Evolutionary conservation across 1,140 invertebrate genomes (phyloP), one percentile per base, ranked within the genome.

Genomic region (Drosophila miranda): DNA sequence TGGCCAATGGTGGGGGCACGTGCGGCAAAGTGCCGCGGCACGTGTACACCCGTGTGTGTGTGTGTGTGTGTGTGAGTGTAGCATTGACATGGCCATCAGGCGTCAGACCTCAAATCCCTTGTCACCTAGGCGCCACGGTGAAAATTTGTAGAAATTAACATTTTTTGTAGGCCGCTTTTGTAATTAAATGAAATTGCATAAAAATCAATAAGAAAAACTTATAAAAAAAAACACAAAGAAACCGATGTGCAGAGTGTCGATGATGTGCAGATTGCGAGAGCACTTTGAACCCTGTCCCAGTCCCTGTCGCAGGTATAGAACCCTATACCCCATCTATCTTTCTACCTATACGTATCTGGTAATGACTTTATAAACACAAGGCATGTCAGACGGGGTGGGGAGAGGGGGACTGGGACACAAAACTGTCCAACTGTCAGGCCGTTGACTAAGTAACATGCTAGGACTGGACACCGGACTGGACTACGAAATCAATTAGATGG

Each of bases 111-210:
- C 56, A 51, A 73, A 56, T 56, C 66, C 64, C 64, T 68, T 59
- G 72, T 60, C 72, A 67, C 73, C 43, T 30, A 74, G 77, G 70
- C 75, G 78, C 75, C 75, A 53, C 52, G 75, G 80, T 89, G 86
- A 89, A 89, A 89, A 89, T 89, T 89, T 89, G 86, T 83, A 89
- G 75, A 89, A 86, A 89, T 89, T 89, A 89, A 86, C 78, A 64
- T 87, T 82, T 86, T 82, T 74, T 64, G 62, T 64, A 60, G 1
- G 51, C 63, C 45, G 51, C 34, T 50, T 53, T 72, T 81, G 74
- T 87, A 80, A 87, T 87, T 81, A 76, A 87, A 82, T 87, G 82
- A 87, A 82, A 87, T 82, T 87, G 82, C 82, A 87, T 54, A 87
- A 87, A 87, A 87, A 87, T 88, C 83, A 78, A 87, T 87, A 80